Conservation (phyloP, 2,797 vertebrate species). For the Poliocrania exsul region DNA sequence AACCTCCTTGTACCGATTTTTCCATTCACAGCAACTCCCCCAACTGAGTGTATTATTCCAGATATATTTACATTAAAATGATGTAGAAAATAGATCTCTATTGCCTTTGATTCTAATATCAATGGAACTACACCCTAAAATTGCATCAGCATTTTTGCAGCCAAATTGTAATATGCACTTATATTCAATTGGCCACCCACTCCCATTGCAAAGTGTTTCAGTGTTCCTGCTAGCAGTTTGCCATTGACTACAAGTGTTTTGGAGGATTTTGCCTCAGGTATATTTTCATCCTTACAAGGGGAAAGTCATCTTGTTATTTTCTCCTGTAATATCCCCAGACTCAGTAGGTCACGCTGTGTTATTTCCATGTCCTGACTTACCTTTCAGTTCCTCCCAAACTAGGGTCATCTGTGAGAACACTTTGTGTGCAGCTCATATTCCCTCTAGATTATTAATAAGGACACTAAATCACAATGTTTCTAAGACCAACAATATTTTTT, state of each 20-base stretch:
- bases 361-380: background rate
- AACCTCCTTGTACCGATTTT: background rate
- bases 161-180: constrained; percentile 24
- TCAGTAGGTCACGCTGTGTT: background rate
- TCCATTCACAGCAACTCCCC: background rate
- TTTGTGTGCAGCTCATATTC: background rate
- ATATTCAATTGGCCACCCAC: constrained; percentile 31
- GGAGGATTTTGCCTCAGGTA: constrained; percentile 39
- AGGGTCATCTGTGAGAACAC: background rate
- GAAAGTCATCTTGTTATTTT: background rate
- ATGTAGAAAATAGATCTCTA: constrained; percentile 22
- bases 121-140: constrained; percentile 42
- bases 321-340: background rate
- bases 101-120: constrained; percentile 27
- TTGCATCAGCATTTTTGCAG: constrained; percentile 31
- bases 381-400: background rate
- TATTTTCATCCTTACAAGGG: background rate
- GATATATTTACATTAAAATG: constrained; percentile 41
- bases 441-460: background rate
- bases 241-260: constrained; percentile 4
- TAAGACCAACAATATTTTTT: background rate
- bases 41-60: background rate
- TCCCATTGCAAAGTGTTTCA: background rate
- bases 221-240: background rate
- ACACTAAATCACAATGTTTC: background rate